Percentiles rank a stretch among this genome's conserved stretches.
Conservation (phyloP, 2,113 vertebrate genomes). For the Albula goreensis region DNA sequence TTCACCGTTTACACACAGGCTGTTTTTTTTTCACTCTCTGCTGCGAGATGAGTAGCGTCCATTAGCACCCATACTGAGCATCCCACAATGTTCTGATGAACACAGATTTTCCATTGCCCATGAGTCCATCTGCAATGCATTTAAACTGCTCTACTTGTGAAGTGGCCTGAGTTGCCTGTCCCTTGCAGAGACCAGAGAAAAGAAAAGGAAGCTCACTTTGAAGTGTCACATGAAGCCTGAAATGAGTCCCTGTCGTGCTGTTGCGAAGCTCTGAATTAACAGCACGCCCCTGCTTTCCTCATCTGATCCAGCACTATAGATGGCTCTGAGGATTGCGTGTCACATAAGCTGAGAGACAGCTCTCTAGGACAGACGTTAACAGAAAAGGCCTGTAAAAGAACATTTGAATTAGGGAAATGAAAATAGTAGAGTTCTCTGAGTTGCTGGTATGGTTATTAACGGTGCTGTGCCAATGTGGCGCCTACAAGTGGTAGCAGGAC, state of each 20-base stretch:
- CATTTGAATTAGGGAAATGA: background rate
- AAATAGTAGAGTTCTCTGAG: background rate
- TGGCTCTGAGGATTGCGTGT: too few species aligned
- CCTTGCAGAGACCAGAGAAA: background rate
- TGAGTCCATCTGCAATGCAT: background rate
- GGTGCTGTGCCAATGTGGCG: background rate
- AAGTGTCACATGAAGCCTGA: background rate
- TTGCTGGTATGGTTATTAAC: background rate
- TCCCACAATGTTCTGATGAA: background rate
- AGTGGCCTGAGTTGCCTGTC: background rate
- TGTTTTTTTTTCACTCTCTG: background rate
- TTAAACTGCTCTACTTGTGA: background rate
- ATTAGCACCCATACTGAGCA: background rate
- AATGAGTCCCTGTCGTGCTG: background rate
- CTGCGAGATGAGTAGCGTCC: background rate
- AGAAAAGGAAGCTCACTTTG: background rate
- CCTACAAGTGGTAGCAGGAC: background rate
- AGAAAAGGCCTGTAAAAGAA: too few species aligned
- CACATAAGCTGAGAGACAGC: background rate
- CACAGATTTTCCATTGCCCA: background rate
- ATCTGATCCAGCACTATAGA: too few species aligned
- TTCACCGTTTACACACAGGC: background rate
- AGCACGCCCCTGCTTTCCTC: too few species aligned
- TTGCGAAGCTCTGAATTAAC: too few species aligned
- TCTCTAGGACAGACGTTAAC: background rate